Evolutionary conservation across 2,888 invertebrate species (phyloP).

Genomic region (Galeopsomyia nigrocyanea): DNA sequence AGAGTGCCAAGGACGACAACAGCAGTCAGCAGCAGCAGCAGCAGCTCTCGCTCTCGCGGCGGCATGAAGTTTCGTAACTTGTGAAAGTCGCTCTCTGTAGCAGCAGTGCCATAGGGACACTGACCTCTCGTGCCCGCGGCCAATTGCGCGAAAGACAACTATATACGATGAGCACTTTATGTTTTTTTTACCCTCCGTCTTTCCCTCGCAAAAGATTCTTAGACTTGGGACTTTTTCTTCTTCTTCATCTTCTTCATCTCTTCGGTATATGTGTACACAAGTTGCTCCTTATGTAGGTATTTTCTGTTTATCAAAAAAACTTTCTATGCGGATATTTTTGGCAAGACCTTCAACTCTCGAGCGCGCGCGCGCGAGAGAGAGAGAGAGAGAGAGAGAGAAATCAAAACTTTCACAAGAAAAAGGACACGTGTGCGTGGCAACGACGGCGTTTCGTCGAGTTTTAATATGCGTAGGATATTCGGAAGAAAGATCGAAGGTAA

Average conservation of each 20-base stretch:
- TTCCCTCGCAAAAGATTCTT: background rate
- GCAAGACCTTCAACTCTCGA: no score
- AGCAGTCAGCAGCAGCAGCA: conserved; percentile 56
- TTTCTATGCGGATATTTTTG: no score
- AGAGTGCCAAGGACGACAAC: conserved; percentile 68
- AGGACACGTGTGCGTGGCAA: background rate
- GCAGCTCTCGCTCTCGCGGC: background rate
- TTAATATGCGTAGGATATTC: no score
- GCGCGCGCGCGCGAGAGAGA: no score
- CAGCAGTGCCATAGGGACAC: conserved; percentile 59
- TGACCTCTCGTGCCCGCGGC: conserved; percentile 63
- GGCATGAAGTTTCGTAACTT: conserved; percentile 65
- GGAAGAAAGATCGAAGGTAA: conserved; percentile 20
- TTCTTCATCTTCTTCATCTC: background rate
- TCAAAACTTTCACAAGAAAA: conserved; percentile 29
- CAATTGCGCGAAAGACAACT: no score
- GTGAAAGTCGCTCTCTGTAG: conserved; percentile 63
- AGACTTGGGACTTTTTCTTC: conserved; percentile 33
- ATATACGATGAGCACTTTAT: conserved; percentile 44
- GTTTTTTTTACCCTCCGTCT: conserved; percentile 47
- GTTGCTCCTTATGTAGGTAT: no score
- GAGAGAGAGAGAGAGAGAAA: no score
- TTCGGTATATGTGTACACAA: conserved; percentile 7
- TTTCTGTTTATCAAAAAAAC: no score
- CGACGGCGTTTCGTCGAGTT: background rate